Evolutionary conservation across 2,797 vertebrate genomes (phyloP).

Genomic region (Syngnathus rostellatus): DNA sequence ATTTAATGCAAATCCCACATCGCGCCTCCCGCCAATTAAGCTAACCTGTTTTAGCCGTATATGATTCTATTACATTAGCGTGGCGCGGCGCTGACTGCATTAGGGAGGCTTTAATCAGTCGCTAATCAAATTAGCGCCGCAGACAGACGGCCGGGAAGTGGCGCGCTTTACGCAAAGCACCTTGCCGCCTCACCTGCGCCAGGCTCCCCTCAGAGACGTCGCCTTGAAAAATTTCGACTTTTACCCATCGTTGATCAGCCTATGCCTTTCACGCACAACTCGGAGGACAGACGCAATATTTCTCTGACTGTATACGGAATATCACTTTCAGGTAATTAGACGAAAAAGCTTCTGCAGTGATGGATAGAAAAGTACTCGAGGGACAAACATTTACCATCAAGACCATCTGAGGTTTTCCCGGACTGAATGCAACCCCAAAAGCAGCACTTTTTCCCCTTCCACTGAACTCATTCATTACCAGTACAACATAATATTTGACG

Average conservation of each 20-base stretch:
- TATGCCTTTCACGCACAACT: background rate
- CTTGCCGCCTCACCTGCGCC: constrained; percentile 61
- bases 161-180: constrained; percentile 53
- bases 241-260: constrained; percentile 11
- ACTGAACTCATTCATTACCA: too few species aligned
- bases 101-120: constrained; percentile 75
- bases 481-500: too few species aligned
- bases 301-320: background rate
- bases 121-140: constrained; percentile 69
- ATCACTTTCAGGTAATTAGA: background rate
- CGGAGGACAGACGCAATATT: background rate
- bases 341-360: background rate
- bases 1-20: constrained; percentile 75
- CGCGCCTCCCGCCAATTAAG: constrained; percentile 74
- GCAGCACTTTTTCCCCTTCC: too few species aligned
- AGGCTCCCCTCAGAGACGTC: constrained; percentile 42
- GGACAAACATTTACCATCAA: background rate
- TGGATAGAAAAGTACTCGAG: background rate
- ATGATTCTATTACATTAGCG: constrained; percentile 78
- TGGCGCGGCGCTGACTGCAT: constrained; percentile 73
- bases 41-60: constrained; percentile 76
- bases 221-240: constrained; percentile 30
- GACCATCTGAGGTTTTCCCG: too few species aligned
- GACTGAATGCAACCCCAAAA: too few species aligned
- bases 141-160: constrained; percentile 66